Base-by-base conservation (phyloP, 2,888 invertebrate genomes). In the Phymatocera aterrima region DNA sequence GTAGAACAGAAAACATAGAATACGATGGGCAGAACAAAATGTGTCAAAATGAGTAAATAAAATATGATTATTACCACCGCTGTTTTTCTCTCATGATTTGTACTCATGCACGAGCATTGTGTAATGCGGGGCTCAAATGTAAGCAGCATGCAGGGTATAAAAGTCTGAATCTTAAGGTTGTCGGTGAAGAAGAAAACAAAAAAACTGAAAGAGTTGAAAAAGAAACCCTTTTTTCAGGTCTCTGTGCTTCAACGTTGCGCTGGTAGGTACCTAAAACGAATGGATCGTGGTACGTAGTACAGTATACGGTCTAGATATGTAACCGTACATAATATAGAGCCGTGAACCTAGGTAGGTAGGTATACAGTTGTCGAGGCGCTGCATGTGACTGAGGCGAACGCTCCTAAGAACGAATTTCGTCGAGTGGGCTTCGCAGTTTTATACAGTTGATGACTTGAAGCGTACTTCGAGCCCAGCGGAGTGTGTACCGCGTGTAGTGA, bases 371-470 rank as follows among this genome's bases (percentile, higher is more conserved):
- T 34, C 48, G 72, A 72, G 48, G 68, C 18, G 28, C 34, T 21
- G 28, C n/a, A n/a, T n/a, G n/a, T 72, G 82, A 82, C 83, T 85
- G 72, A 72, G 72, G 21, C 51, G n/a, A 80, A 84, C 83, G 83
- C 81, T 84, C n/a, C 80, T 81, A 80, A 84, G 85, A 86, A 84
- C 88, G 87, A 88, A 88, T 88, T 88, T 88, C 83, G 83, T 85
- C 84, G 84, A 88, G 88, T 82, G 86, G 85, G 79, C 88, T 87
- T 81, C 82, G 85, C 81, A 83, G 83, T 87, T 88, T 88, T 87
- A 83, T 84, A 84, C 84, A 83, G 85, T 85, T 84, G 85, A 85
- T 87, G 86, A 82, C 79, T 79, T 85, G 86, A 84, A 88, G 87
- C 70, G 79, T 78, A 78, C 74, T 77, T 64, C 77, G 68, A 51